phyloP scores from a whole-genome alignment of 2,113 vertebrate species.

The Antechinus flavipes region DNA sequence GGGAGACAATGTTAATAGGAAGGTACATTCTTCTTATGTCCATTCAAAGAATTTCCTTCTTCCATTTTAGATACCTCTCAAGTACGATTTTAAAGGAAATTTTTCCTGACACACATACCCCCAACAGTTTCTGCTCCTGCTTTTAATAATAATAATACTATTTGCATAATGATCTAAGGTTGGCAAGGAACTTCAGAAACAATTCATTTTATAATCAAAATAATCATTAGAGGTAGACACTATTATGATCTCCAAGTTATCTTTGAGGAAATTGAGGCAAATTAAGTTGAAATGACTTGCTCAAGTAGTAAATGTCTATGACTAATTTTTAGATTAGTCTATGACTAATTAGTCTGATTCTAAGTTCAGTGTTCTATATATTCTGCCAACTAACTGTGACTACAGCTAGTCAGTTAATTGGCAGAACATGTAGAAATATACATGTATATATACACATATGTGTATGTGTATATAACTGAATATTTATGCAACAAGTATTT shows the following conservation, averaged over 20 bases:
- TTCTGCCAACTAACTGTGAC: background rate
- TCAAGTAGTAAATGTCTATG: background rate
- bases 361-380: background rate
- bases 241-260: background rate
- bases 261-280: background rate
- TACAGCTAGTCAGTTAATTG: background rate
- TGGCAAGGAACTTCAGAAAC: background rate
- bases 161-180: background rate
- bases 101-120: background rate
- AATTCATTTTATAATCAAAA: background rate
- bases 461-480: too few species aligned
- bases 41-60: background rate
- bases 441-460: background rate
- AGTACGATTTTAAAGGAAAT: background rate
- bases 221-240: background rate
- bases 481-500: background rate
- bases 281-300: background rate
- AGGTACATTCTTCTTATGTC: background rate
- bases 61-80: background rate
- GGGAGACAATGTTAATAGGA: conserved; percentile 49
- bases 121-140: background rate
- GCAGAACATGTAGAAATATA: too few species aligned
- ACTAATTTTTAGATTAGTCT: background rate
- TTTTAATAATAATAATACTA: background rate
- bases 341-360: background rate